phyloP scores from a whole-genome alignment of 2,797 vertebrate species.

The Phataginus tricuspis region DNA sequence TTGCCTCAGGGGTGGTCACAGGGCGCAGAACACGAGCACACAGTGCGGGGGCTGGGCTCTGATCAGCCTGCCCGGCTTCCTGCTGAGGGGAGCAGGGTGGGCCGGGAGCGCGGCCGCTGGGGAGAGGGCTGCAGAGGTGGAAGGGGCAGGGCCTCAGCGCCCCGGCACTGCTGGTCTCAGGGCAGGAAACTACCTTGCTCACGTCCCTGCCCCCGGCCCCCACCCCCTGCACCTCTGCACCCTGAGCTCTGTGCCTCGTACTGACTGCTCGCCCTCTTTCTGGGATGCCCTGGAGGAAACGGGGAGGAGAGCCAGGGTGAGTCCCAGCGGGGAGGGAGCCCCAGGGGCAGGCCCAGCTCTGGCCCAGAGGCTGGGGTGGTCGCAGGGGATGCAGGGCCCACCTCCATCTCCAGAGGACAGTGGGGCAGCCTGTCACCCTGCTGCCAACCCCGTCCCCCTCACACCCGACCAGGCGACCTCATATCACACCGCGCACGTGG shows the following conservation, averaged over 20 bases:
- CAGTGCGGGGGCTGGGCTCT: background rate
- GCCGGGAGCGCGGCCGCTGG: background rate
- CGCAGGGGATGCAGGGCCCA: background rate
- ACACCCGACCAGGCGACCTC: background rate
- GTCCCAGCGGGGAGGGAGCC: background rate
- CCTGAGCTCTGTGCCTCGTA: background rate
- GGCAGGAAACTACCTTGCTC: background rate
- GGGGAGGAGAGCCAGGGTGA: background rate
- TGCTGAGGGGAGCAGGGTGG: background rate
- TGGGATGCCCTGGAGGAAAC: background rate
- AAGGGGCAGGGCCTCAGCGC: too few species aligned
- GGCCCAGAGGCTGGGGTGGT: background rate
- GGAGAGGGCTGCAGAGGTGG: background rate
- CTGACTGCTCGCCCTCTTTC: background rate
- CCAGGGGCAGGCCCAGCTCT: too few species aligned
- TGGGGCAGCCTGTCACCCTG: background rate
- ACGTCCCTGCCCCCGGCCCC: too few species aligned
- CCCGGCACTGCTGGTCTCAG: background rate
- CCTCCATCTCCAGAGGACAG: background rate
- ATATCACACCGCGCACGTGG: background rate
- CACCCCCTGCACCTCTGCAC: background rate
- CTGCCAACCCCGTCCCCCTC: background rate
- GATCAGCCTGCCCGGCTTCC: background rate
- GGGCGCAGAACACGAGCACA: rapidly evolving
- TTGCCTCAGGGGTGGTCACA: background rate